phyloP scores from a whole-genome alignment of 1,140 invertebrate species.

The Drosophila burlai region DNA sequence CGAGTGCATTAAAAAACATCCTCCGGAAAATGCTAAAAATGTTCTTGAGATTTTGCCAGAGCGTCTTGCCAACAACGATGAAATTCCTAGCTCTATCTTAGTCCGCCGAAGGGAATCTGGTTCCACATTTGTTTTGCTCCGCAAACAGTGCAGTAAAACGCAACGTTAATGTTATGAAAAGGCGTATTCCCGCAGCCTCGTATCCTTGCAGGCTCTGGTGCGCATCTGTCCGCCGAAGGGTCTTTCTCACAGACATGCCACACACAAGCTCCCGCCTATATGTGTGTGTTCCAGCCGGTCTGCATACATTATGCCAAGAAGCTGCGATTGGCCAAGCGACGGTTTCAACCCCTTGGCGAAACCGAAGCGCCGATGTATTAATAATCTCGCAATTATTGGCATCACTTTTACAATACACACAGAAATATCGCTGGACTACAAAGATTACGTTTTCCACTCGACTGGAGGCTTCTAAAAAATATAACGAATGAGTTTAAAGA shows the following conservation, averaged over 20 bases:
- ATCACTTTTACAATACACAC: constrained; percentile 19
- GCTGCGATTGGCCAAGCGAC: constrained; percentile 67
- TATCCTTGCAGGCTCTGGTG: constrained; percentile 44
- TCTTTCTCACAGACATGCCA: constrained; percentile 30
- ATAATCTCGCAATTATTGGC: constrained; percentile 50
- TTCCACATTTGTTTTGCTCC: constrained; percentile 25
- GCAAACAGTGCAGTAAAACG: constrained; percentile 47
- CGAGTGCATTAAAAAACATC: constrained; percentile 77
- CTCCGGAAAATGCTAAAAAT: constrained; percentile 71
- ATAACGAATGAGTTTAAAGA: background rate
- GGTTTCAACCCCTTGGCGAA: constrained; percentile 66
- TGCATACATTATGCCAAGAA: constrained; percentile 66
- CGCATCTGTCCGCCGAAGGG: constrained; percentile 57
- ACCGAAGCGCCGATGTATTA: constrained; percentile 39
- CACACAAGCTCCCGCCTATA: constrained; percentile 9
- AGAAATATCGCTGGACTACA: constrained; percentile 17
- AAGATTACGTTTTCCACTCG: background rate
- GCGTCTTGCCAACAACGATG: constrained; percentile 72
- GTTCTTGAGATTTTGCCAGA: constrained; percentile 69
- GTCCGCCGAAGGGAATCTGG: constrained; percentile 61
- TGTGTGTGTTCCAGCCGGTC: constrained; percentile 39
- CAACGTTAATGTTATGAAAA: constrained; percentile 48
- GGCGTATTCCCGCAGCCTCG: constrained; percentile 63
- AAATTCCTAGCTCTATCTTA: constrained; percentile 67
- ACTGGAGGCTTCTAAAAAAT: background rate